Evolutionary conservation across 2,888 invertebrate species (phyloP), one percentile per base, ranked within the genome.

Genomic region (Rotaria sp.): DNA sequence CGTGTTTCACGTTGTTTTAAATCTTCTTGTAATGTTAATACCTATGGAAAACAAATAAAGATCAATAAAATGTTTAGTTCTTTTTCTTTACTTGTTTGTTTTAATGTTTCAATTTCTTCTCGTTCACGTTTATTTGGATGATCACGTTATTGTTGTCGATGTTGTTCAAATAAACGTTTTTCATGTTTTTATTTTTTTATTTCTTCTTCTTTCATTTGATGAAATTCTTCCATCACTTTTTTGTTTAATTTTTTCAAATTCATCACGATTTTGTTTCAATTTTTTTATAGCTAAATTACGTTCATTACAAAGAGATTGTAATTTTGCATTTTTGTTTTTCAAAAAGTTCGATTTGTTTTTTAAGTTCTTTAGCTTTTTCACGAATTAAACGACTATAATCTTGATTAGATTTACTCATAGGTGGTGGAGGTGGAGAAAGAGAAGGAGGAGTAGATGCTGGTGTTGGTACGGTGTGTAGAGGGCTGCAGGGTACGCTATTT

Each of bases 151-250:
- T 89, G 89, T 87, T 90, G 90, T 88, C 90, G 90, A 87, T 90
- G 90, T 57, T 90, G 89, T 85, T 91, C 91, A 89, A 91, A 91
- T 88, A 90, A 87, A 85, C 90, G 90, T 87, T 89, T 89, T 88
- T 91, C 91, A 86, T 90, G 89, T 90, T 89, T 90, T 21, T 91
- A 87, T 88, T 91, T 91, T 88, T 89, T 90, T 88, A 89, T 89
- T 88, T 91, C 91, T 87, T 90, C 89, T 11, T 88, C 88, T 85
- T 90, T 90, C 87, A 89, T 90, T 84, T 90, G 90, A 85, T 90
- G 89, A 38, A 91, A 87, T 86, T 90, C 88, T 57, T 88, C 88
- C 38, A 90, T 87, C 86, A 91, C 91, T 13, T 88, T n/a, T 89
- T 80, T 88, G 88, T 85, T 90, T 91, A 87, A 90, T 90, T 85